phyloP scores from a whole-genome alignment of 2,888 invertebrate species.

The Psylliodes chrysocephalus region DNA sequence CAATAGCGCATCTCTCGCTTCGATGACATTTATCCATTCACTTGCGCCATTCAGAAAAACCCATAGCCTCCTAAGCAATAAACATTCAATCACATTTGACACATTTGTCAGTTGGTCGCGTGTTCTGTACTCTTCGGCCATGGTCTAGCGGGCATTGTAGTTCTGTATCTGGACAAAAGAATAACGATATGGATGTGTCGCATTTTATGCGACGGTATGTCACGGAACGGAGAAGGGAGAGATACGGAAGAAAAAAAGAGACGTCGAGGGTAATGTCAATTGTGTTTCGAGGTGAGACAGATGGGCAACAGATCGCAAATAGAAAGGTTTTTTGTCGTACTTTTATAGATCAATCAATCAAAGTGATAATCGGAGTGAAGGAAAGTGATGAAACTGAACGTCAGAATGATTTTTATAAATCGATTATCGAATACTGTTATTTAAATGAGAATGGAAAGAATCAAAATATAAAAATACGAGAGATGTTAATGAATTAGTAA shows the following conservation, averaged over 20 bases:
- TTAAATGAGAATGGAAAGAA: too few relatives aligned
- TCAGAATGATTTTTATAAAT: too few relatives aligned
- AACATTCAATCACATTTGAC: constrained; percentile 49
- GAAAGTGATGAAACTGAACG: too few relatives aligned
- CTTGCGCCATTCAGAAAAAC: constrained; percentile 14
- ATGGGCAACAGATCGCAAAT: constrained; percentile 38
- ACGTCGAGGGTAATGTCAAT: constrained; percentile 22
- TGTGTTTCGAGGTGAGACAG: constrained; percentile 29
- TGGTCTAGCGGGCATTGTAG: constrained; percentile 42
- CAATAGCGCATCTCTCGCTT: too few relatives aligned
- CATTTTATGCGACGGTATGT: constrained; percentile 9
- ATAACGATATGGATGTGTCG: constrained; percentile 27
- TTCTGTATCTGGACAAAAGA: constrained; percentile 36
- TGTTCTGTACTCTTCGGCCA: constrained; percentile 45
- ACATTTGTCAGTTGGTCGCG: constrained; percentile 51
- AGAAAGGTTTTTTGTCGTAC: constrained; percentile 3
- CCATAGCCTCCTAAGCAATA: constrained; percentile 26
- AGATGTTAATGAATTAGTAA: too few relatives aligned
- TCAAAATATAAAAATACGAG: too few relatives aligned
- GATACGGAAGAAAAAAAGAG: constrained; percentile 9
- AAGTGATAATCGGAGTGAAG: neutral
- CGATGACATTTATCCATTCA: neutral
- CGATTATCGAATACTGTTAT: too few relatives aligned
- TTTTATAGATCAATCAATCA: constrained; percentile 20
- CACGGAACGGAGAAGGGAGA: constrained; percentile 8